Evolutionary conservation across 2,888 invertebrate species (phyloP), one percentile per base, ranked within the genome.

Genomic region (Chloroclystis v-ata): DNA sequence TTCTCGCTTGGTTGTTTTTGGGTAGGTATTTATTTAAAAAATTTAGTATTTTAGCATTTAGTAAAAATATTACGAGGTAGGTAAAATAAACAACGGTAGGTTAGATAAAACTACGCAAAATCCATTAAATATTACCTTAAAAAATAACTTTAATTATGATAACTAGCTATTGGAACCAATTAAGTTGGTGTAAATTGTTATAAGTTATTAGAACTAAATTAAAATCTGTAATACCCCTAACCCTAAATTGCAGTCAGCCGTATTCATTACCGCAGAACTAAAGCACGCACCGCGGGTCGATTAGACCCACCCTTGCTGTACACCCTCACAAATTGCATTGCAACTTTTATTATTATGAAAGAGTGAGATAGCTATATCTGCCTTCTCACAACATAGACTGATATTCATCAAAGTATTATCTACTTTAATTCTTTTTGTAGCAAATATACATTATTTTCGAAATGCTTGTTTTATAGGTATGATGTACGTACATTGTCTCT

Each of bases 251-350:
- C 72, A 75, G 72, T 69, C 68, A 60, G 67, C 66, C 70, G 68
- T 75, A 78, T 82, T 82, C 78, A 81, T 81, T 78, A 74, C 71
- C 63, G 72, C 78, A 78, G 78, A 75, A 77, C 82, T 75, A 82
- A 82, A 59, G 72, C 67, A 70, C 69, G 70, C 65, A 71, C 81
- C 69, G 49, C 65, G 71, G 72, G 72, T 71, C 75, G 73, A 79
- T 80, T 78, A 68, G 72, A 70, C 69, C 72, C 74, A 73, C 81
- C 78, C 82, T 79, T 73, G 63, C 66, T 68, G 60, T 56, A 59
- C 66, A 67, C 72, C 72, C 72, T 59, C 56, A 56, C 50, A 45
- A 50, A 56, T 56, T 50, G 54, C 65, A 63, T 54, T 58, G 56
- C 61, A 60, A 62, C 60, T 58, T 62, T 58, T 57, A 64, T 65